Evolutionary conservation across 1,140 invertebrate species (phyloP).

Genomic region (Meloidogyne floridensis): DNA sequence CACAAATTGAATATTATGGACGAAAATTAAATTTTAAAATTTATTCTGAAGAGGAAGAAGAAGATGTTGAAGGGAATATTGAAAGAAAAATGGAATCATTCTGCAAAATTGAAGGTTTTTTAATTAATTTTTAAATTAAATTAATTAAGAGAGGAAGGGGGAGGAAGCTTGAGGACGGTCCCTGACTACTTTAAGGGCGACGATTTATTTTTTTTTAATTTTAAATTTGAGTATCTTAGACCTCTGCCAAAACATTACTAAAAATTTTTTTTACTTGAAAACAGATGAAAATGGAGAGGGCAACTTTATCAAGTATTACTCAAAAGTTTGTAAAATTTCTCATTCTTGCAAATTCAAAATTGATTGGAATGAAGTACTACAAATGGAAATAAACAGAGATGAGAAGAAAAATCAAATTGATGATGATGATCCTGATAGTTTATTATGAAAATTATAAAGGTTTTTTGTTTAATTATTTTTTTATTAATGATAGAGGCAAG

Average conservation of each 20-base stretch:
- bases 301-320: neutral
- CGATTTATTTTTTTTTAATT: neutral
- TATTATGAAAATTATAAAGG: neutral
- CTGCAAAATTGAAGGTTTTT: neutral
- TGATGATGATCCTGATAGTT: constrained; percentile 8
- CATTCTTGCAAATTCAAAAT: constrained; percentile 12
- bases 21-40: constrained; percentile 23
- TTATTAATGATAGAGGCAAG: neutral
- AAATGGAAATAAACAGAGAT: neutral
- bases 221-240: too few species aligned
- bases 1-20: constrained; percentile 29
- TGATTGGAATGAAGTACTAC: constrained; percentile 25
- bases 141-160: neutral
- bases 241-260: too few species aligned
- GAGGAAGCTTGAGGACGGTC: too few species aligned
- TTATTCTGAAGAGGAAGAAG: neutral
- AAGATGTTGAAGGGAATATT: neutral
- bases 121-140: neutral
- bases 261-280: neutral
- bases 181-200: neutral
- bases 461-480: constrained; percentile 1
- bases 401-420: neutral
- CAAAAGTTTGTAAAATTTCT: constrained; percentile 9
- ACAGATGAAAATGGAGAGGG: neutral
- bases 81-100: neutral